phyloP scores from a whole-genome alignment of 2,113 vertebrate genomes.

The Condylura cristata region DNA sequence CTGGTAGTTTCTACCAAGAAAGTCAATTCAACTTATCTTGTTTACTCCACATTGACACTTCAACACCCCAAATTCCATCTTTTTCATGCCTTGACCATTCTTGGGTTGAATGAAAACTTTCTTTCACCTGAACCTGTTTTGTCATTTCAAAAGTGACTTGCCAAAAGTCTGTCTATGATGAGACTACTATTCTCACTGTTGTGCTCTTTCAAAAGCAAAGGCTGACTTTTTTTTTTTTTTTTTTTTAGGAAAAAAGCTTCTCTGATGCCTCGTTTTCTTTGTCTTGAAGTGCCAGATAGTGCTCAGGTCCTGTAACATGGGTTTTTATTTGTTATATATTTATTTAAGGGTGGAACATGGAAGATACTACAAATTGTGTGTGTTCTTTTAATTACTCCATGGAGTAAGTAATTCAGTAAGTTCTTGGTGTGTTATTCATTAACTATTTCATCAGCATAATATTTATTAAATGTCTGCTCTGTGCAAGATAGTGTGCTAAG shows the following conservation, averaged over 20 bases:
- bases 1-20: neutral
- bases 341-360: neutral
- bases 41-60: neutral
- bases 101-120: constrained; percentile 8
- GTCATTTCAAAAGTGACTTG: neutral
- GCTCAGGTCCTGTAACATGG: neutral
- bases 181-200: neutral
- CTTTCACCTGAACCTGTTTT: neutral
- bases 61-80: neutral
- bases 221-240: neutral
- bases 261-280: neutral
- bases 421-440: neutral
- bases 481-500: neutral
- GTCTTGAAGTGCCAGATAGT: neutral
- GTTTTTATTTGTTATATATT: no score
- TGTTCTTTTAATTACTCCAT: neutral
- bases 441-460: neutral
- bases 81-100: neutral
- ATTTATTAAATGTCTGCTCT: neutral
- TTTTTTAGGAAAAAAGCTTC: neutral
- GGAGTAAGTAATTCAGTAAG: neutral
- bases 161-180: neutral
- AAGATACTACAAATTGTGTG: neutral
- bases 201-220: constrained; percentile 49
- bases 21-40: neutral